A percentile compares a stretch with the other conserved stretches of the same genome.
Evolutionary conservation across 2,797 vertebrate species (phyloP).

Genomic region (Siniperca obscura): DNA sequence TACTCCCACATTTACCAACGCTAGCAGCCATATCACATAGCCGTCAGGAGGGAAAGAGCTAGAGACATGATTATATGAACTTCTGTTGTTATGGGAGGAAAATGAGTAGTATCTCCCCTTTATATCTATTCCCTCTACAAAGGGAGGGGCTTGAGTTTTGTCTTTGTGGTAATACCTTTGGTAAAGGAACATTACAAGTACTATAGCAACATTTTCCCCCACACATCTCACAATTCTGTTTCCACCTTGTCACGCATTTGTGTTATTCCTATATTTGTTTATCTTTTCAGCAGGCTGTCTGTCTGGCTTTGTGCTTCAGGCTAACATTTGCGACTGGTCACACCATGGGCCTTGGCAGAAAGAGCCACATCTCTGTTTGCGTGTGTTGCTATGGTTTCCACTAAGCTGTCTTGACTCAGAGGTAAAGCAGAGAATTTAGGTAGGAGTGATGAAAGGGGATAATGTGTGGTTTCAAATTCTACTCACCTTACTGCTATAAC

Average conservation of each 20-base stretch:
- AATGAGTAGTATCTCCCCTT: constrained; percentile 57
- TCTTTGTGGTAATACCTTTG: constrained; percentile 38
- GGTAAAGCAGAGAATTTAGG: constrained; percentile 27
- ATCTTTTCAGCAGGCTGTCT: constrained; percentile 15
- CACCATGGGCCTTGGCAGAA: constrained; percentile 33
- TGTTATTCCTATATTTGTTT: constrained; percentile 35
- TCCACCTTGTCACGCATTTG: constrained; percentile 19
- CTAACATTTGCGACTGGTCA: constrained; percentile 44
- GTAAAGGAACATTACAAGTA: constrained; percentile 13
- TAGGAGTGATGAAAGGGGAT: constrained; percentile 44
- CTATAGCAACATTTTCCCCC: neutral
- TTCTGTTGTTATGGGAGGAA: constrained; percentile 69
- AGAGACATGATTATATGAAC: constrained; percentile 70
- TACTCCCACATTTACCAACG: constrained; percentile 82
- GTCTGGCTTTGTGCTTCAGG: constrained; percentile 40
- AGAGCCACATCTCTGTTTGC: constrained; percentile 30
- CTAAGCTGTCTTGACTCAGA: constrained; percentile 34
- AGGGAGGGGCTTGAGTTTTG: constrained; percentile 31
- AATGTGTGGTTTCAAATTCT: constrained; percentile 51
- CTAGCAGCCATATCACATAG: constrained; percentile 74
- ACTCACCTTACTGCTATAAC: constrained; percentile 35
- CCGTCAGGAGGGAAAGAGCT: constrained; percentile 73
- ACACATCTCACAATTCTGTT: neutral
- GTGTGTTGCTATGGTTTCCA: constrained; percentile 46
- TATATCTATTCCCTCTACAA: constrained; percentile 49